Evolutionary conservation across 2,113 vertebrate species (phyloP).

Genomic region (Pituophis catenifer): DNA sequence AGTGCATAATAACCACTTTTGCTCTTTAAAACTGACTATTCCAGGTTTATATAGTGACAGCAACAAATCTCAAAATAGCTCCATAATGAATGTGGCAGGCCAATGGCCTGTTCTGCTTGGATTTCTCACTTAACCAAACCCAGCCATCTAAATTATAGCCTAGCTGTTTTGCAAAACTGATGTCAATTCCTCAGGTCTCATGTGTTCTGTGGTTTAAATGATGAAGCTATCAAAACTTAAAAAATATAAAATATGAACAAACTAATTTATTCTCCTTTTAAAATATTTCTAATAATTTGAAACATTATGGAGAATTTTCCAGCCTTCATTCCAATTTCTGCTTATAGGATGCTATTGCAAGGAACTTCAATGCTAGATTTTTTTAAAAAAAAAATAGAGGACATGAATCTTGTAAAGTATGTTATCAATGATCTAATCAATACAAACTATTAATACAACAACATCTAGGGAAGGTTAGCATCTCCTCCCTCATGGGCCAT

Average conservation of each 20-base stretch:
- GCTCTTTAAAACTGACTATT: constrained; percentile 30
- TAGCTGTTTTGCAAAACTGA: neutral
- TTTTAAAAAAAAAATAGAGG: neutral
- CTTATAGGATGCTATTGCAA: neutral
- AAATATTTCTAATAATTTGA: neutral
- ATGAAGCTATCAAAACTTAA: neutral
- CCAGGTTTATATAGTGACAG: neutral
- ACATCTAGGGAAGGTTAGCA: neutral
- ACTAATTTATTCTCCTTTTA: neutral
- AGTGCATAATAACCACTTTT: constrained; percentile 36
- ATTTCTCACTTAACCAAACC: constrained; percentile 39
- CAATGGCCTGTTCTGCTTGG: constrained; percentile 13
- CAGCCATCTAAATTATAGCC: constrained; percentile 8
- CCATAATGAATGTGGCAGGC: constrained; percentile 22
- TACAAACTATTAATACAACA: neutral
- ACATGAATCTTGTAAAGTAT: neutral
- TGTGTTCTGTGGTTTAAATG: constrained; percentile 28
- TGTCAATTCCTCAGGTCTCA: constrained; percentile 15
- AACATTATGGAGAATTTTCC: neutral
- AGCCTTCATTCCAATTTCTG: neutral
- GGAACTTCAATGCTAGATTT: neutral
- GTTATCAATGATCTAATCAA: neutral
- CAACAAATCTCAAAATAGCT: constrained; percentile 28
- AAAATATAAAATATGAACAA: neutral
- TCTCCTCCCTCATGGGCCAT: neutral